Evolutionary conservation across 2,888 invertebrate genomes (phyloP).

Genomic region (Hesperia comma): DNA sequence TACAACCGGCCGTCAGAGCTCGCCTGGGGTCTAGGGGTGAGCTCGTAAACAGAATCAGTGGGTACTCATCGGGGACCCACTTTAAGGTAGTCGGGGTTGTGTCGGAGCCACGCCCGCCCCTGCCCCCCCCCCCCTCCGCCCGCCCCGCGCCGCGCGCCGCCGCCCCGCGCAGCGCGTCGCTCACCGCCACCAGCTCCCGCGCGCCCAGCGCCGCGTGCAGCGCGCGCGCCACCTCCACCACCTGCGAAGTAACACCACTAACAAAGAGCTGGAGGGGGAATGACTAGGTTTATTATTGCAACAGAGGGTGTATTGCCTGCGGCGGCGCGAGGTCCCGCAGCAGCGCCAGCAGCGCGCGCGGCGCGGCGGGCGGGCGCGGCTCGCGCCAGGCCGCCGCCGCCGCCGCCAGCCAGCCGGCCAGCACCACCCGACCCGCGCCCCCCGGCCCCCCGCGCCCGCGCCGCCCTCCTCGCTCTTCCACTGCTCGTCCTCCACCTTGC

Average conservation of each 20-base stretch:
- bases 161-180: slow-evolving; percentile 38
- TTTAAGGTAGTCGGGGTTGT: slow-evolving; percentile 17
- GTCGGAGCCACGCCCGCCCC: slow-evolving; percentile 26
- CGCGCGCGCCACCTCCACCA: slow-evolving; percentile 44
- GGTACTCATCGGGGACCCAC: neutral
- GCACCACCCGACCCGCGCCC: slow-evolving; percentile 34
- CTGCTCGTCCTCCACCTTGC: slow-evolving; percentile 40
- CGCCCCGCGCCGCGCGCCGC: slow-evolving; percentile 9
- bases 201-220: slow-evolving; percentile 54
- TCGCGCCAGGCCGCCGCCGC: slow-evolving; percentile 14
- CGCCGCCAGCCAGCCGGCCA: slow-evolving; percentile 41
- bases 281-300: too few relatives aligned
- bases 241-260: neutral
- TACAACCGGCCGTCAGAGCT: neutral
- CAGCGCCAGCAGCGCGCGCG: slow-evolving; percentile 9
- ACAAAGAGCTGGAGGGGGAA: too few relatives aligned
- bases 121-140: slow-evolving; percentile 10
- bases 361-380: slow-evolving; percentile 29
- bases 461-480: slow-evolving; percentile 38
- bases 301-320: neutral
- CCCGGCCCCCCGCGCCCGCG: slow-evolving; percentile 39
- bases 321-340: neutral
- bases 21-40: too few relatives aligned
- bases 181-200: slow-evolving; percentile 41
- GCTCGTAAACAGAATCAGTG: too few relatives aligned